These are phyloP conservation scores for Monomorium pharaonis DNA, from an alignment of 1,140 invertebrate genomes.

Conservation along the genomic window DNA sequence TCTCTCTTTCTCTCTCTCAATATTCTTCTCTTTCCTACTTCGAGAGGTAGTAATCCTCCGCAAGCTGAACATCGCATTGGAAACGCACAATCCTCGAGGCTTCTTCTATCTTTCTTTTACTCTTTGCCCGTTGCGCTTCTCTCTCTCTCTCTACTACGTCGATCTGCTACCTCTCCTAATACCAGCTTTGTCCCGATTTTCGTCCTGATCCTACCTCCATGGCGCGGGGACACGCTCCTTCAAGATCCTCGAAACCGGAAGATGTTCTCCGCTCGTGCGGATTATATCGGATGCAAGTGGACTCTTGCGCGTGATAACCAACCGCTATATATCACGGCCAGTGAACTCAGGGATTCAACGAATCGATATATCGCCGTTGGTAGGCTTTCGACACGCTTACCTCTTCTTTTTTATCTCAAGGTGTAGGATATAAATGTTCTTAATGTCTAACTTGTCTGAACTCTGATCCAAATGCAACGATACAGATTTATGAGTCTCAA, in stretches of 20 bases:
- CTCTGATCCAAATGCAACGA: slow-evolving; percentile 24
- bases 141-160: slow-evolving; percentile 62
- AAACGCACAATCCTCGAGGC: slow-evolving; percentile 74
- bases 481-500: slow-evolving; percentile 20
- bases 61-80: slow-evolving; percentile 76
- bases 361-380: slow-evolving; percentile 52
- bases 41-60: slow-evolving; percentile 77
- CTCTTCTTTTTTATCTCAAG: slow-evolving; percentile 9
- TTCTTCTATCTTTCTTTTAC: slow-evolving; percentile 59
- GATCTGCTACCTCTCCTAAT: slow-evolving; percentile 73
- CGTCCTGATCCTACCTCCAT: slow-evolving; percentile 63
- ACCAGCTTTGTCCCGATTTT: slow-evolving; percentile 69
- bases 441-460: slow-evolving; percentile 11
- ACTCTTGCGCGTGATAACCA: slow-evolving; percentile 42
- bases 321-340: slow-evolving; percentile 43
- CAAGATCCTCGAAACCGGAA: slow-evolving; percentile 71
- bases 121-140: slow-evolving; percentile 22
- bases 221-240: slow-evolving; percentile 58
- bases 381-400: slow-evolving; percentile 32
- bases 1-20: slow-evolving; percentile 37
- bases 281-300: slow-evolving; percentile 56
- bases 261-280: slow-evolving; percentile 60
- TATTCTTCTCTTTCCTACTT: slow-evolving; percentile 42
- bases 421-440: slow-evolving; percentile 26
- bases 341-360: slow-evolving; percentile 39